Evolutionary conservation across 2,113 vertebrate genomes (phyloP).

Genomic region (Nycticebus coucang): DNA sequence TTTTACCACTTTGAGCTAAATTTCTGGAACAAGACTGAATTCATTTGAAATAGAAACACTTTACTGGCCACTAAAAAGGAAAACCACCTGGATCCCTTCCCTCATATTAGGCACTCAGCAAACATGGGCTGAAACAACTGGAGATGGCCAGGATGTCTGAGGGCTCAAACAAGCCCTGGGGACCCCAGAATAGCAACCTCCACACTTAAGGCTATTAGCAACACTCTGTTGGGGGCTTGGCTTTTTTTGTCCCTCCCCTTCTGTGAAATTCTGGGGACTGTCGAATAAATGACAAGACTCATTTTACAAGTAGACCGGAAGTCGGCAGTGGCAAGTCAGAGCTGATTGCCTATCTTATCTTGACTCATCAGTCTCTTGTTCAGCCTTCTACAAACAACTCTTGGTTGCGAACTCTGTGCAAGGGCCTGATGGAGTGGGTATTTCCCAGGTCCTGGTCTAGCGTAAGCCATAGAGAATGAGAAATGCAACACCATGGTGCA

Average conservation of each 20-base stretch:
- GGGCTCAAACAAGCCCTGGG: not conserved
- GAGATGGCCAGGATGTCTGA: not conserved
- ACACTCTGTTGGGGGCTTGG: slow-evolving; percentile 49
- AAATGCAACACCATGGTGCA: not conserved
- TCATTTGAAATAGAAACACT: not conserved
- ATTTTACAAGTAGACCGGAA: slow-evolving; percentile 87
- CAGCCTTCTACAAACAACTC: slow-evolving; percentile 84
- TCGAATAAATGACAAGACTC: slow-evolving; percentile 88
- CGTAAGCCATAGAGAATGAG: slow-evolving; percentile 43
- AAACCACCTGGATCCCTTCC: not conserved
- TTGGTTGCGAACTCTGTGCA: slow-evolving; percentile 64
- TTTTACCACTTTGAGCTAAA: not conserved
- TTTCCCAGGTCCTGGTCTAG: slow-evolving; percentile 71
- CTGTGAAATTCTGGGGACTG: slow-evolving; percentile 85
- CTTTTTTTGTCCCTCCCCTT: slow-evolving; percentile 65
- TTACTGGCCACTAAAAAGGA: not conserved
- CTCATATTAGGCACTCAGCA: not conserved
- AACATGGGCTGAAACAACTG: not conserved
- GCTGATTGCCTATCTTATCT: slow-evolving; percentile 88
- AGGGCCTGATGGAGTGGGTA: slow-evolving; percentile 59
- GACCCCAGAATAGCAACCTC: slow-evolving; percentile 15
- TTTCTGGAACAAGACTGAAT: not conserved
- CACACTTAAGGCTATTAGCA: slow-evolving; percentile 33
- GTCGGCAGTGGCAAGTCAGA: slow-evolving; percentile 85
- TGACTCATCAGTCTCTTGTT: slow-evolving; percentile 84